These are phyloP conservation scores for Hydrolagus affinis DNA, from an alignment of 2,113 vertebrate species.

Conservation along the genomic window DNA sequence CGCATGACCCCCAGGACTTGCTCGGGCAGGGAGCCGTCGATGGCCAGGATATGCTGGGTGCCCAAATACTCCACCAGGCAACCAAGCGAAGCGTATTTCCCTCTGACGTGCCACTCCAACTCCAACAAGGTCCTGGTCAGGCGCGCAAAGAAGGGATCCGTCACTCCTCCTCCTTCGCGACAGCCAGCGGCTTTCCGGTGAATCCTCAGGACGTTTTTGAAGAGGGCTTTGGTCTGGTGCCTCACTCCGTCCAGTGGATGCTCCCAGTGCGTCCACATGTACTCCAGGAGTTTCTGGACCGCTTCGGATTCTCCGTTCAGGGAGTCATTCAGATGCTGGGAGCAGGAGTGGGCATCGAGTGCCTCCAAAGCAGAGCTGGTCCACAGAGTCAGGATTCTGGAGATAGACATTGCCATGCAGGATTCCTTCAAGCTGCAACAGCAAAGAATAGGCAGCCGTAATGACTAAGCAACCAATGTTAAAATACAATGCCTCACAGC, in stretches of 20 bases:
- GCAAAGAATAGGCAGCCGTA: constrained; percentile 34
- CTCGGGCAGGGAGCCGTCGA: constrained; percentile 65
- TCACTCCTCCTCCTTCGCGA: constrained; percentile 32
- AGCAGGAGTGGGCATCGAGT: constrained; percentile 50
- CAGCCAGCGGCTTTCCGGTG: constrained; percentile 51
- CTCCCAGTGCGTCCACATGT: constrained; percentile 88
- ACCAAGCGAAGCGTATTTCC: constrained; percentile 76
- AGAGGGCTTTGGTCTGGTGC: constrained; percentile 79
- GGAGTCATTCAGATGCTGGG: constrained; percentile 34
- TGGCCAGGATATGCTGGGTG: constrained; percentile 58
- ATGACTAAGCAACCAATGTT: not conserved
- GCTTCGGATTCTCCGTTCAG: constrained; percentile 4
- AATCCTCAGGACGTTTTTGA: constrained; percentile 74
- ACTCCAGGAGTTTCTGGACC: constrained; percentile 69
- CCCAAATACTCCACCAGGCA: constrained; percentile 79
- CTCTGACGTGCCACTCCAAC: constrained; percentile 86
- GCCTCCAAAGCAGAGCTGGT: constrained; percentile 65
- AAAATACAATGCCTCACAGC: not conserved
- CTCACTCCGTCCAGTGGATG: constrained; percentile 85
- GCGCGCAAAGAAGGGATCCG: constrained; percentile 61
- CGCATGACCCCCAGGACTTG: constrained; percentile 73
- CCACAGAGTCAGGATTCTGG: constrained; percentile 77
- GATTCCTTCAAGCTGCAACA: constrained; percentile 75
- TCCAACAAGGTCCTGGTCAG: constrained; percentile 64
- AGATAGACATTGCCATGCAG: constrained; percentile 70